Evolutionary conservation across 2,113 vertebrate genomes (phyloP), one percentile per base, ranked within the genome.

Genomic region (Myiopsitta monachus): DNA sequence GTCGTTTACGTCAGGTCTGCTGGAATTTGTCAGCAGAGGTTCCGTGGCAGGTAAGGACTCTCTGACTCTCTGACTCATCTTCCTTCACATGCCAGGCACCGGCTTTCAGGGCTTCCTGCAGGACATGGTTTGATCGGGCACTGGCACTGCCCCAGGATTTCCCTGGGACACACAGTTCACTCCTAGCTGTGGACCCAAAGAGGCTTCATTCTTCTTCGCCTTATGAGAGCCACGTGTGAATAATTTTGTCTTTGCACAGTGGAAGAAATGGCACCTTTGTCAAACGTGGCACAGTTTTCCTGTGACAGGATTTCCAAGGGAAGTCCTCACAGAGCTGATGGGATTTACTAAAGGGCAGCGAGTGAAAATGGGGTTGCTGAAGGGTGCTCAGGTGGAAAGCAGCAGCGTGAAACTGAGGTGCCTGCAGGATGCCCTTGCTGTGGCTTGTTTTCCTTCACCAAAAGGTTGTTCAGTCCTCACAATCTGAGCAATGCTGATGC

Each of bases 141-240:
- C 16, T 44, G 64, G 28, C 2, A 6, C 47, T 59, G 39, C 10
- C 44, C 15, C 0, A 1, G 24, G 39, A 61, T 73, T 67, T 28
- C 26, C 44, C 15, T 15, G 22, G 30, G 33, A 54, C 33, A 31
- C 64, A 17, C 43, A 30, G 10, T 15, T 52, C 46, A 28, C 38
- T 36, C 31, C 21, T 36, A n/a, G n/a, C 39, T 31, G 2, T 7
- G 9, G 28, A 54, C 26, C 23, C 52, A 21, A 46, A 41, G 9
- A 22, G 24, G 18, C 10, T 74, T 18, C 0, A 0, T 55, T 79
- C 36, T 30, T 26, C 23, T 68, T 55, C 0, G 0, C 36, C n/a
- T 43, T 28, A 22, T 0, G 1, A 54, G 30, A 74, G 16, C 39
- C 27, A 6, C 0, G 3, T 1, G 3, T 43, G 54, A 49, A 63